Conservation (phyloP, 1,140 invertebrate genomes). For the Danaus plexippus region DNA sequence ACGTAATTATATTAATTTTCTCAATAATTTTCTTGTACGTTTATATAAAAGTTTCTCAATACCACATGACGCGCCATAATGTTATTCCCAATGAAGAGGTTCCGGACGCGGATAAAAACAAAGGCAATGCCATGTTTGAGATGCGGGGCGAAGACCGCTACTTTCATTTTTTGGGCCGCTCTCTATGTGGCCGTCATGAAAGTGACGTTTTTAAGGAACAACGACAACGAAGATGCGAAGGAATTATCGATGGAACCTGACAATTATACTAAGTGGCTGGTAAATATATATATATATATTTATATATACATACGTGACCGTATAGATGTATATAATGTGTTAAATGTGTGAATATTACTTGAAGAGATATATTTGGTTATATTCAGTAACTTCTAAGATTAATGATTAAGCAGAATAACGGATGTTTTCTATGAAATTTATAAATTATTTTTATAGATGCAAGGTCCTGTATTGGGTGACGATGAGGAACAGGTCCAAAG, state of each 20-base stretch:
- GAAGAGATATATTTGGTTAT: too few relatives aligned
- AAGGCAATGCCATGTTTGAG: slow-evolving; percentile 50
- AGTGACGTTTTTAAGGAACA: slow-evolving; percentile 65
- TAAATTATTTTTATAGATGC: slow-evolving; percentile 30
- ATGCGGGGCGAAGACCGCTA: slow-evolving; percentile 62
- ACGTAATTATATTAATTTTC: slow-evolving; percentile 2
- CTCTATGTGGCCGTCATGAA: slow-evolving; percentile 68
- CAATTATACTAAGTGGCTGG: slow-evolving; percentile 65
- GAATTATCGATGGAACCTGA: slow-evolving; percentile 56
- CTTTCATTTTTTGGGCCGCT: slow-evolving; percentile 65
- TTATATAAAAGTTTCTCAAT: slow-evolving; percentile 11
- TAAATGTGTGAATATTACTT: too few relatives aligned
- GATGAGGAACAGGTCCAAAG: slow-evolving; percentile 37
- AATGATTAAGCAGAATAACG: too few relatives aligned
- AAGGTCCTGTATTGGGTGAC: slow-evolving; percentile 51
- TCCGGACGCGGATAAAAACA: slow-evolving; percentile 43
- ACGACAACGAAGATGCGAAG: slow-evolving; percentile 30
- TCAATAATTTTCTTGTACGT: slow-evolving; percentile 5
- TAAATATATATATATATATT: too few relatives aligned
- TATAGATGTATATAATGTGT: slow-evolving; percentile 6
- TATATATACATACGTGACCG: neutral
- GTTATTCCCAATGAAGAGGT: slow-evolving; percentile 44
- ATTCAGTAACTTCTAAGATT: too few relatives aligned
- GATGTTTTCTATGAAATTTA: too few relatives aligned
- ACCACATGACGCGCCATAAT: slow-evolving; percentile 53